Percentiles rank a stretch among this genome's conserved stretches.
phyloP scores from a whole-genome alignment of 2,113 vertebrate species.

The Dicaeum eximium region DNA sequence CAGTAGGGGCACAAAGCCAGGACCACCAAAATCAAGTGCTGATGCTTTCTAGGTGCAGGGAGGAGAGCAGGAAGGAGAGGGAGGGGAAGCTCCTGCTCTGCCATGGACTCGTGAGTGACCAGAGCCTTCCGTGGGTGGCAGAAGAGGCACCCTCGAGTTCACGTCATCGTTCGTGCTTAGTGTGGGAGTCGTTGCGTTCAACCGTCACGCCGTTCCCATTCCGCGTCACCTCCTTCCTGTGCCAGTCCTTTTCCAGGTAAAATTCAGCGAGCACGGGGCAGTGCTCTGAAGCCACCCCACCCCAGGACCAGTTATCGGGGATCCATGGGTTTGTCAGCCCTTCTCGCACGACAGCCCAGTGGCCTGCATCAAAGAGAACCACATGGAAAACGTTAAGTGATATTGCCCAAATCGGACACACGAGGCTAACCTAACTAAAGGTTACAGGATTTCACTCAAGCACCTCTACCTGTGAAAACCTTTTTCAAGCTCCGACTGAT shows the following conservation, averaged over 20 bases:
- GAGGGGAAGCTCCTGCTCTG: neutral
- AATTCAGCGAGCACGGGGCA: conserved; percentile 89
- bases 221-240: conserved; percentile 74
- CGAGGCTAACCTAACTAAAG: rapidly evolving
- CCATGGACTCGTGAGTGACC: neutral
- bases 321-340: conserved; percentile 96
- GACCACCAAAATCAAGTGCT: conserved; percentile 32
- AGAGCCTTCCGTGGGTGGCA: neutral
- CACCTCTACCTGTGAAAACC: conserved; percentile 82
- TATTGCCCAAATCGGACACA: rapidly evolving
- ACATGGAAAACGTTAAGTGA: neutral
- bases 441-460: rapidly evolving
- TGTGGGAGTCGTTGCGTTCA: conserved; percentile 74
- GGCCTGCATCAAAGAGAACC: conserved; percentile 70
- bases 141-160: neutral
- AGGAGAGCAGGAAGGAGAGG: neutral
- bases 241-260: conserved; percentile 76
- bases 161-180: conserved; percentile 88
- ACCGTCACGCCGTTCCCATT: conserved; percentile 72
- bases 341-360: conserved; percentile 87
- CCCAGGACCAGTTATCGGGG: conserved; percentile 97
- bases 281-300: conserved; percentile 89
- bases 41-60: neutral
- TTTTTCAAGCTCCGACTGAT: conserved; percentile 87
- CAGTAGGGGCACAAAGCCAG: neutral